phyloP scores from a whole-genome alignment of 2,888 invertebrate species.

The Apodemia hepburni region DNA sequence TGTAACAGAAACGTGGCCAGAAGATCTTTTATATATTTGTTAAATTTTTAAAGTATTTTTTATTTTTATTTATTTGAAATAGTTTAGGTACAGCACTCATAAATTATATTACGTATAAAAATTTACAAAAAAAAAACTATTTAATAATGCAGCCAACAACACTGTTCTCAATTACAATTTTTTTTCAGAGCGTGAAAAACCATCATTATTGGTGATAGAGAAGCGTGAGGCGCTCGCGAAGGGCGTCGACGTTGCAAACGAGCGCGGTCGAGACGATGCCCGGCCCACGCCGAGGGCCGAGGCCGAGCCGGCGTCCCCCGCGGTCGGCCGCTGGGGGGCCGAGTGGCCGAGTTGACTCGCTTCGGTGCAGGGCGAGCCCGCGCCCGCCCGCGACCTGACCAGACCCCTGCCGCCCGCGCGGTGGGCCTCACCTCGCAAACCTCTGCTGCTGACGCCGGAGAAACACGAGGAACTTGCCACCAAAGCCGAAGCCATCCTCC shows the following conservation, averaged over 20 bases:
- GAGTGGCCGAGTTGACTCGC: constrained; percentile 99
- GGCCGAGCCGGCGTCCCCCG: constrained; percentile 82
- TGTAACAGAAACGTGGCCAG: no score
- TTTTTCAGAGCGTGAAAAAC: constrained; percentile 86
- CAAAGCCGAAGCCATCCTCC: constrained; percentile 88
- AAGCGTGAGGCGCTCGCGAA: constrained; percentile 81
- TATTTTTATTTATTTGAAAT: no score
- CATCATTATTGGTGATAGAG: constrained; percentile 82
- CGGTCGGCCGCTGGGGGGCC: constrained; percentile 94
- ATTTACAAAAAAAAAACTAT: no score
- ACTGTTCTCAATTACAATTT: no score
- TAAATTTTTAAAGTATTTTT: no score
- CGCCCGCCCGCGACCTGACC: constrained; percentile 49
- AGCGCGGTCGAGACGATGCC: constrained; percentile 35
- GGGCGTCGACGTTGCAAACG: constrained; percentile 63
- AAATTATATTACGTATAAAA: no score
- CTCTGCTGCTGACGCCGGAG: constrained; percentile 52
- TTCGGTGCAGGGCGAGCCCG: constrained; percentile 58
- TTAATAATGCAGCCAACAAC: no score
- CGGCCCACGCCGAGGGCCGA: constrained; percentile 48
- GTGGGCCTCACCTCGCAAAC: constrained; percentile 57
- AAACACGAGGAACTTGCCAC: constrained; percentile 90
- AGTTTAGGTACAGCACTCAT: no score
- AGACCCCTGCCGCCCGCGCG: constrained; percentile 49
- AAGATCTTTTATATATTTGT: no score